phyloP scores from a whole-genome alignment of 2,888 invertebrate species.

The Conistra vaccinii region DNA sequence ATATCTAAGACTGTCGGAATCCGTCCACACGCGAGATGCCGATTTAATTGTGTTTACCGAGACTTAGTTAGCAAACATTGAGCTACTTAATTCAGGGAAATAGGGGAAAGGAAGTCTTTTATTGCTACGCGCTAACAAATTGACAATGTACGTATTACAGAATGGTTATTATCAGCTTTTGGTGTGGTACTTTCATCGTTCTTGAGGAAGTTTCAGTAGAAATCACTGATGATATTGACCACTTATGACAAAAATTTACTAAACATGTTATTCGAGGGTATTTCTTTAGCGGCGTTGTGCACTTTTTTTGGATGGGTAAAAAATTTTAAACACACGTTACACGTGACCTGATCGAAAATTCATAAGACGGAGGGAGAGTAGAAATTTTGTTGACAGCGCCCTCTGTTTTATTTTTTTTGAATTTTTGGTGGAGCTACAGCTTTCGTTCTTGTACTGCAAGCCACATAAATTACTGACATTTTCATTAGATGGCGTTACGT shows the following conservation, averaged over 20 bases:
- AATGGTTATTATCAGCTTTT: constrained; percentile 52
- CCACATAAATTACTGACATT: too few relatives aligned
- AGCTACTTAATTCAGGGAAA: constrained; percentile 80
- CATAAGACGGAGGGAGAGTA: too few relatives aligned
- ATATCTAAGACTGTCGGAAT: constrained; percentile 82
- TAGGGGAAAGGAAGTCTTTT: constrained; percentile 71
- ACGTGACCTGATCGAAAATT: too few relatives aligned
- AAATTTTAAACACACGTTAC: too few relatives aligned
- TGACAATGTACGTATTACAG: constrained; percentile 63
- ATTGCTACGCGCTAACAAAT: constrained; percentile 69
- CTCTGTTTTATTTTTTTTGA: too few relatives aligned
- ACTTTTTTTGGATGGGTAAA: too few relatives aligned
- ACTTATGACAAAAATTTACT: background rate
- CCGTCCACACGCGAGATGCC: constrained; percentile 84
- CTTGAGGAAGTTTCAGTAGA: constrained; percentile 26
- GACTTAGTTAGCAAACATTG: constrained; percentile 83
- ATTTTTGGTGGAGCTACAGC: too few relatives aligned
- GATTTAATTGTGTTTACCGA: constrained; percentile 87
- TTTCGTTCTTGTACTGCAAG: too few relatives aligned
- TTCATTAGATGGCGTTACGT: too few relatives aligned
- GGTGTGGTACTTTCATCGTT: constrained; percentile 33
- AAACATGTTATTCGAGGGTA: background rate
- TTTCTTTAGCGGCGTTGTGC: too few relatives aligned
- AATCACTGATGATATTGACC: constrained; percentile 2
- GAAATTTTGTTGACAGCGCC: too few relatives aligned